A percentile compares a stretch with the other conserved stretches of the same genome.
Evolutionary conservation across 2,113 vertebrate genomes (phyloP).

Genomic region (Porphyrio hochstetteri): DNA sequence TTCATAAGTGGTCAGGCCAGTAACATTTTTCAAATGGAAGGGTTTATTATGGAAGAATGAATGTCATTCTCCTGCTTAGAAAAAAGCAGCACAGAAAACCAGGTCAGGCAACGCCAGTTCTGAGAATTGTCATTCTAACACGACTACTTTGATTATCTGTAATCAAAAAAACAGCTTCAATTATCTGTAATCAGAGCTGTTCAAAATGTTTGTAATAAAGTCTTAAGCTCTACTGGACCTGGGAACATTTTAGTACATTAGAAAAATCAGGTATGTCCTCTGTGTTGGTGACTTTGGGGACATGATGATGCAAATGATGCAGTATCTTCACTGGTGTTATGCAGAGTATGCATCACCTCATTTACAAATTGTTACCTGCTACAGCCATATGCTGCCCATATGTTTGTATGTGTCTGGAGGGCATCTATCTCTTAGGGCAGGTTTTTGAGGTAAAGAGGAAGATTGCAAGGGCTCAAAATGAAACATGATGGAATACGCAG

Average conservation of each 20-base stretch:
- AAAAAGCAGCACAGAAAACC: not conserved
- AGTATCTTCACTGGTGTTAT: not conserved
- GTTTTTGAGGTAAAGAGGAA: not conserved
- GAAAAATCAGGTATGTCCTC: not conserved
- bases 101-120: not conserved
- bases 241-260: not conserved
- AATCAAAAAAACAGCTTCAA: not conserved
- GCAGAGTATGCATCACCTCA: not conserved
- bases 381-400: not conserved
- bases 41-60: constrained; percentile 1
- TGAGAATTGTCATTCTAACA: not conserved
- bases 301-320: not conserved
- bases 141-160: not conserved
- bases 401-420: not conserved
- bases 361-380: not conserved
- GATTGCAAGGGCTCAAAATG: not conserved
- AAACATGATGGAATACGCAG: not conserved
- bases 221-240: not conserved
- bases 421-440: not conserved
- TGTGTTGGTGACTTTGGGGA: not conserved
- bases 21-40: not conserved
- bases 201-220: constrained; percentile 21
- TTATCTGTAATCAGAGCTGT: constrained; percentile 41
- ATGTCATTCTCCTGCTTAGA: not conserved
- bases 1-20: not conserved